Percentiles rank a stretch among this genome's conserved stretches.
Evolutionary conservation across 2,113 vertebrate genomes (phyloP).

Genomic region (Halichoerus grypus): DNA sequence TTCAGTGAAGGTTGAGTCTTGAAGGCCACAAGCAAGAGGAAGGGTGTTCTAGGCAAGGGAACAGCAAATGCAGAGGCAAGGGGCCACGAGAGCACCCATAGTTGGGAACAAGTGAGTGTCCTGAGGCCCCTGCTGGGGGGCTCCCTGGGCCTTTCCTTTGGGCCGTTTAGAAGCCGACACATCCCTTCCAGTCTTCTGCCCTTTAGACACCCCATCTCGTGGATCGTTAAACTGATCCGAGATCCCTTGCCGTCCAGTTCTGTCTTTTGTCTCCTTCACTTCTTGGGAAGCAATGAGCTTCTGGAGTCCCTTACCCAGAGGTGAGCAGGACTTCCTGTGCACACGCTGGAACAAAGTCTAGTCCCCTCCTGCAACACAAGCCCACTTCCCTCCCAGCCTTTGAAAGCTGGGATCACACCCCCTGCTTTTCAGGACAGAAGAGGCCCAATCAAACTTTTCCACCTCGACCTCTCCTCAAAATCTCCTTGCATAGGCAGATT

Average conservation of each 20-base stretch:
- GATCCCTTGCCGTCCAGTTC: background rate
- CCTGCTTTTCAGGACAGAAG: background rate
- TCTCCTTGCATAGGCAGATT: background rate
- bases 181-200: background rate
- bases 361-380: fast-evolving
- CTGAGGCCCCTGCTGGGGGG: background rate
- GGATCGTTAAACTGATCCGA: fast-evolving
- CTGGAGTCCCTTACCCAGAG: background rate
- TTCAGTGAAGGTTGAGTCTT: background rate
- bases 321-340: too few species aligned
- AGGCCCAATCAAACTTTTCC: background rate
- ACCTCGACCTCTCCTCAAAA: background rate
- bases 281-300: background rate
- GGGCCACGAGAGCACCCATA: fast-evolving
- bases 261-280: background rate
- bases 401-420: background rate
- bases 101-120: fast-evolving
- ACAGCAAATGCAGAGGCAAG: background rate
- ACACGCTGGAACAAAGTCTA: fast-evolving
- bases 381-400: background rate
- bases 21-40: background rate
- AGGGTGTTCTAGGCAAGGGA: background rate
- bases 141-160: background rate
- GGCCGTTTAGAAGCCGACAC: background rate
- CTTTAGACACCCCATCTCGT: background rate